phyloP scores from a whole-genome alignment of 2,888 invertebrate genomes.

The Athrips mouffetella region DNA sequence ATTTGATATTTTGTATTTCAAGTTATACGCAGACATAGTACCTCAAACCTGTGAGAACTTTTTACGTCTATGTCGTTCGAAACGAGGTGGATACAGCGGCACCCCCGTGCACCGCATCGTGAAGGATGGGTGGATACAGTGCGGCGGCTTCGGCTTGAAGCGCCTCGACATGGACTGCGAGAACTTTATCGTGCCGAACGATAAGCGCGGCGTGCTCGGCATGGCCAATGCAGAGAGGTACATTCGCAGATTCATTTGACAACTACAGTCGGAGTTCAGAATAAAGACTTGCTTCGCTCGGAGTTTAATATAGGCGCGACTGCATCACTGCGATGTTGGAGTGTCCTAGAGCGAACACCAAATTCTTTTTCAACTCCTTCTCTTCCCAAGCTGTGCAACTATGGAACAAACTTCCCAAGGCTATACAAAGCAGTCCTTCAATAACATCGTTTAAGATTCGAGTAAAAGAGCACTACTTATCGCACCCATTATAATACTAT shows the following conservation, averaged over 20 bases:
- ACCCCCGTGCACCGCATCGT: conserved; percentile 82
- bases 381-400: too few species aligned
- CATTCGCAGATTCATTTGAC: not conserved
- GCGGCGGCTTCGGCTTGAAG: conserved; percentile 75
- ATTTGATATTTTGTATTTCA: conserved; percentile 20
- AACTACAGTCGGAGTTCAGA: not conserved
- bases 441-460: too few species aligned
- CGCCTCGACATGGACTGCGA: conserved; percentile 77
- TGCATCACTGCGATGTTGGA: too few species aligned
- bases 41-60: conserved; percentile 79
- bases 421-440: too few species aligned
- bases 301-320: too few species aligned
- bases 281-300: too few species aligned
- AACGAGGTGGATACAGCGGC: conserved; percentile 70
- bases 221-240: conserved; percentile 83
- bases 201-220: conserved; percentile 82
- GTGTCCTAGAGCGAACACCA: too few species aligned
- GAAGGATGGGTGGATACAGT: conserved; percentile 84
- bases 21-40: conserved; percentile 79
- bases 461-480: too few species aligned
- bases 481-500: too few species aligned
- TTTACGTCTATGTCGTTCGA: conserved; percentile 69
- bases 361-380: too few species aligned
- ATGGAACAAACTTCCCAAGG: too few species aligned
- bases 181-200: conserved; percentile 81